Percentiles rank a stretch among this genome's conserved stretches.
Evolutionary conservation across 2,113 vertebrate species (phyloP).

Genomic region (Corvus cornix): DNA sequence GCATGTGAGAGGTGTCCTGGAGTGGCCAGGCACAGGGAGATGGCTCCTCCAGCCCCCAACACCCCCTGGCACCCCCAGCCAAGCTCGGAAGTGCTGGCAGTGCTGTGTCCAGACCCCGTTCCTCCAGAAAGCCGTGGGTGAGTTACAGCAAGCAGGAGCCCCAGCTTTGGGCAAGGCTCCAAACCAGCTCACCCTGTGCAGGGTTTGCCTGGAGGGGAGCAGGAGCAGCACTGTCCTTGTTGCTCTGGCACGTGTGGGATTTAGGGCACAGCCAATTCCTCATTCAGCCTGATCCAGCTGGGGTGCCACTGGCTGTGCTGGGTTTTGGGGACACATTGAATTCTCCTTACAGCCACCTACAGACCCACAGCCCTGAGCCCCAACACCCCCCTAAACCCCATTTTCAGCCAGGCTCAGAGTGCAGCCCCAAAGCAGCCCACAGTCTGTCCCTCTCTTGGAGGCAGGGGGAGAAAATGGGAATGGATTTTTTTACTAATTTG

Average conservation of each 20-base stretch:
- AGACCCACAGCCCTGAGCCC: neutral
- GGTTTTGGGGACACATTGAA: neutral
- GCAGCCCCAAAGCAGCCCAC: neutral
- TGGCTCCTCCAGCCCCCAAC: neutral
- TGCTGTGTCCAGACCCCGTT: neutral
- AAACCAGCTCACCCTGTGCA: neutral
- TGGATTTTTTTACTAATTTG: neutral
- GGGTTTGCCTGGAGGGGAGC: neutral
- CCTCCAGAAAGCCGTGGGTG: accelerated
- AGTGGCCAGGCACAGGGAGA: neutral
- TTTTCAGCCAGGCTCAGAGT: neutral
- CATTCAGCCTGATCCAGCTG: neutral
- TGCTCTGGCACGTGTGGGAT: accelerated
- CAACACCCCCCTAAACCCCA: neutral
- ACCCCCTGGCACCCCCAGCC: neutral
- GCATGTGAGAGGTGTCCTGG: neutral
- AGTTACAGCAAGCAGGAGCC: neutral
- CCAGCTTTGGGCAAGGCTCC: neutral
- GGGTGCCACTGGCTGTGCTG: neutral
- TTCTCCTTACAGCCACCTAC: neutral
- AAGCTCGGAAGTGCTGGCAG: neutral
- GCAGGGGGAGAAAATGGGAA: neutral
- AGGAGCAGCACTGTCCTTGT: neutral
- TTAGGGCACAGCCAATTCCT: neutral
- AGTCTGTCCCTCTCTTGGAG: neutral